These are phyloP conservation scores for Hipparchia semele DNA, from an alignment of 2,888 invertebrate species.

Conservation along the genomic window DNA sequence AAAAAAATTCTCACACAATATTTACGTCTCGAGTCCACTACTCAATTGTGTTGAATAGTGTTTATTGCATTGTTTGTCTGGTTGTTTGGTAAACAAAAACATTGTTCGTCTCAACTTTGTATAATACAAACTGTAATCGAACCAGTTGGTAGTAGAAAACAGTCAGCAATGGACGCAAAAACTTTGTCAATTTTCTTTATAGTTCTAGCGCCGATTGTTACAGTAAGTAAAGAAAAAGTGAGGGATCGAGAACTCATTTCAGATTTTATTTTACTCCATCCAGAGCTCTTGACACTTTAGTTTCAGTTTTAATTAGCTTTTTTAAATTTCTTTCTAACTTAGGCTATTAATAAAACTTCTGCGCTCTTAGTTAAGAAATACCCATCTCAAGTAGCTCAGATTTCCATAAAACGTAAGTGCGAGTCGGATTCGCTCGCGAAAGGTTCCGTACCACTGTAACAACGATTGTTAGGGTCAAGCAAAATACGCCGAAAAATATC, in stretches of 20 bases:
- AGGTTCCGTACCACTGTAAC: no score
- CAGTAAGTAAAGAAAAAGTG: constrained; percentile 46
- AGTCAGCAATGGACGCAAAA: constrained; percentile 52
- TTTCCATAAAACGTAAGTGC: no score
- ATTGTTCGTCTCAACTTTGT: constrained; percentile 25
- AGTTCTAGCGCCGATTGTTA: constrained; percentile 46
- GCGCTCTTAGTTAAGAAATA: neutral
- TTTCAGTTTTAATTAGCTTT: constrained; percentile 31
- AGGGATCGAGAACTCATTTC: constrained; percentile 14
- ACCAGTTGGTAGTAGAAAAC: constrained; percentile 41
- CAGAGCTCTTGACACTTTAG: constrained; percentile 18
- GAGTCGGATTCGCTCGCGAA: no score
- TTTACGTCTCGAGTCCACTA: neutral
- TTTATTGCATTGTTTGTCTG: constrained; percentile 35
- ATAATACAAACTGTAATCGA: constrained; percentile 35
- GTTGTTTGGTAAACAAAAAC: constrained; percentile 42
- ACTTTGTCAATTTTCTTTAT: constrained; percentile 48
- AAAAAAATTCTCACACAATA: neutral
- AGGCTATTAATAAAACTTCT: neutral
- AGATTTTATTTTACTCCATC: constrained; percentile 26
- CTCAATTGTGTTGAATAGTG: constrained; percentile 13
- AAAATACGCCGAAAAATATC: no score
- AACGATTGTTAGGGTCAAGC: no score
- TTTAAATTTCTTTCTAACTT: constrained; percentile 9
- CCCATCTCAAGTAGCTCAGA: no score